Percentiles rank a stretch among this genome's conserved stretches.
Evolutionary conservation across 2,888 invertebrate species (phyloP).

Genomic region (Pyrocoelia pectoralis): DNA sequence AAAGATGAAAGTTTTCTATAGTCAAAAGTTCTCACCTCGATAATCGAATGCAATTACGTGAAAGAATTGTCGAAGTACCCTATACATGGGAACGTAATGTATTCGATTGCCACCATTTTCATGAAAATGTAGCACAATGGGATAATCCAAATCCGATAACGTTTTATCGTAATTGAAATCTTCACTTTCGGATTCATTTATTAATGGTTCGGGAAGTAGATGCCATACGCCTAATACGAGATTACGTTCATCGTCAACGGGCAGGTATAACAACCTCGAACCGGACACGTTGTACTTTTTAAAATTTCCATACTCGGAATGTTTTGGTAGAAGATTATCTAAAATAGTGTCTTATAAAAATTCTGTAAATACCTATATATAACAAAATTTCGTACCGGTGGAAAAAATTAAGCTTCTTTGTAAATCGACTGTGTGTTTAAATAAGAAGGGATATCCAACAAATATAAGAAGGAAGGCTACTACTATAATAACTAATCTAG

Average conservation of each 20-base stretch:
- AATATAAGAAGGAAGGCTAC: slow-evolving; percentile 60
- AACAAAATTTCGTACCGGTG: slow-evolving; percentile 69
- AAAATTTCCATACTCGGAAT: slow-evolving; percentile 40
- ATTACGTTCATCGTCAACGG: slow-evolving; percentile 55
- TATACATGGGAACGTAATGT: slow-evolving; percentile 71
- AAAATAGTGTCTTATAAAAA: slow-evolving; percentile 15
- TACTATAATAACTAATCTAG: background rate
- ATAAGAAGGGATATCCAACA: slow-evolving; percentile 71
- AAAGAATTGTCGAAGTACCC: slow-evolving; percentile 67
- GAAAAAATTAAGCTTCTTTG: slow-evolving; percentile 73
- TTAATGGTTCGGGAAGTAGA: slow-evolving; percentile 72
- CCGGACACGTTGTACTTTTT: slow-evolving; percentile 63
- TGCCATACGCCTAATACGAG: slow-evolving; percentile 76
- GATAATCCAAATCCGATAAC: slow-evolving; percentile 59
- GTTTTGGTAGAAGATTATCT: slow-evolving; percentile 44
- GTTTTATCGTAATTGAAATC: slow-evolving; percentile 64
- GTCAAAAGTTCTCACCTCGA: slow-evolving; percentile 48
- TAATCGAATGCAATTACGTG: slow-evolving; percentile 57
- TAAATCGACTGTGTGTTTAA: slow-evolving; percentile 72
- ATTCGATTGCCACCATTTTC: slow-evolving; percentile 55
- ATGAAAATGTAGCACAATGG: slow-evolving; percentile 56
- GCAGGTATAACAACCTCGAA: slow-evolving; percentile 74
- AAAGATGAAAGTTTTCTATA: background rate
- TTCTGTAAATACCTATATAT: background rate
- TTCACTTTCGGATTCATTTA: slow-evolving; percentile 61